phyloP scores from a whole-genome alignment of 2,797 vertebrate genomes.

The Brachyalestes nurse region DNA sequence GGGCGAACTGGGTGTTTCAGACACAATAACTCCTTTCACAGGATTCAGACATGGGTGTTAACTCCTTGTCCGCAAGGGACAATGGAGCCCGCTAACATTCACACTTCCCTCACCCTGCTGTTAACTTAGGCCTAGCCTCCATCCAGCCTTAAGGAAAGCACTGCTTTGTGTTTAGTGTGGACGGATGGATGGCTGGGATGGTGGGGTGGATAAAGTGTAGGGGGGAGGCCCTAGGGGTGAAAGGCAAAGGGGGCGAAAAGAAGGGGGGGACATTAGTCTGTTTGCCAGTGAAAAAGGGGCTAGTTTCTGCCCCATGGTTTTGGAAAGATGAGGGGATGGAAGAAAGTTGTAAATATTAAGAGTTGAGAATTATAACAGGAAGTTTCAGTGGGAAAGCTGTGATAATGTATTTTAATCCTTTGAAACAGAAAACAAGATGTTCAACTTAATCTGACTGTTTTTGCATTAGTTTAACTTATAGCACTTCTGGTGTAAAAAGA shows the following conservation, averaged over 20 bases:
- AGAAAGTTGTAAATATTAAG: slow-evolving; percentile 31
- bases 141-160: slow-evolving; percentile 73
- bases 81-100: slow-evolving; percentile 77
- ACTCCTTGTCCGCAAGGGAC: slow-evolving; percentile 76
- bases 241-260: slow-evolving; percentile 54
- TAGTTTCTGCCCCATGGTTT: slow-evolving; percentile 67
- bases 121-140: slow-evolving; percentile 76
- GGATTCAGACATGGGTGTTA: slow-evolving; percentile 78
- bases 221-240: slow-evolving; percentile 42
- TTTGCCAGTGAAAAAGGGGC: slow-evolving; percentile 59
- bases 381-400: not conserved
- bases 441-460: not conserved
- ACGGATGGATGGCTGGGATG: slow-evolving; percentile 54
- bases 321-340: slow-evolving; percentile 56
- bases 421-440: not conserved
- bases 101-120: slow-evolving; percentile 76
- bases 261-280: slow-evolving; percentile 65
- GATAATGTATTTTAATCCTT: not conserved
- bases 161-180: slow-evolving; percentile 64
- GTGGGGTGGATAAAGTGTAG: slow-evolving; percentile 38
- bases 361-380: not conserved
- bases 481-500: not conserved
- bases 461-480: not conserved
- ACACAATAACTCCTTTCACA: slow-evolving; percentile 83
- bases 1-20: slow-evolving; percentile 71